Evolutionary conservation across 2,888 invertebrate species (phyloP).

Genomic region (Watsonalla binaria): DNA sequence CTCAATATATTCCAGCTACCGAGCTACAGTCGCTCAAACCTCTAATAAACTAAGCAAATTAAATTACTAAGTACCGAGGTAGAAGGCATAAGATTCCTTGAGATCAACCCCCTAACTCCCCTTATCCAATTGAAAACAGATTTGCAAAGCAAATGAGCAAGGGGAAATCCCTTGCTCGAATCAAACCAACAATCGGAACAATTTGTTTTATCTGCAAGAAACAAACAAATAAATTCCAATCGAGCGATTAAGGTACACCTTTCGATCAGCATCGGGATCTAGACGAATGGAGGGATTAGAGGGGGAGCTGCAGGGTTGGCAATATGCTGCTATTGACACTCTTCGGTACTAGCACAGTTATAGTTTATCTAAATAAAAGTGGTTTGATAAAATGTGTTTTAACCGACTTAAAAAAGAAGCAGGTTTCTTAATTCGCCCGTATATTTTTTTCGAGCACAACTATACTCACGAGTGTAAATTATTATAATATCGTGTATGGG

Average conservation of each 20-base stretch:
- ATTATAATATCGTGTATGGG: no score
- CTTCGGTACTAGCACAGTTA: background rate
- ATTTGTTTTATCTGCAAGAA: constrained; percentile 52
- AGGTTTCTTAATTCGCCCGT: no score
- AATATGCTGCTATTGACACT: background rate
- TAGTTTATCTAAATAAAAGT: background rate
- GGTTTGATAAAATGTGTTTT: no score
- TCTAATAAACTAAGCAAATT: background rate
- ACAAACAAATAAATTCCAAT: constrained; percentile 64
- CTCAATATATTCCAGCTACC: no score
- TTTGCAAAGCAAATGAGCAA: constrained; percentile 42
- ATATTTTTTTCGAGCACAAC: no score
- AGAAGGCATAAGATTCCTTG: constrained; percentile 4
- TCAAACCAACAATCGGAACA: constrained; percentile 40
- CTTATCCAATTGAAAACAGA: constrained; percentile 34
- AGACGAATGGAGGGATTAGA: constrained; percentile 48
- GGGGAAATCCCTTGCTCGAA: constrained; percentile 18
- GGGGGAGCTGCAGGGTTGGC: constrained; percentile 4
- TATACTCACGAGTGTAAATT: no score
- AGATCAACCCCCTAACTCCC: constrained; percentile 4
- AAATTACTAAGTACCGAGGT: background rate
- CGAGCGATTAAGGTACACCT: constrained; percentile 61
- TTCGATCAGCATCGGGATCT: constrained; percentile 44
- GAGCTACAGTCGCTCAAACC: no score
- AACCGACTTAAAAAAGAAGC: no score